Percentiles rank a stretch among this genome's conserved stretches.
These are phyloP conservation scores for Eristalis arbustorum DNA, from an alignment of 2,888 invertebrate genomes.

Conservation along the genomic window DNA sequence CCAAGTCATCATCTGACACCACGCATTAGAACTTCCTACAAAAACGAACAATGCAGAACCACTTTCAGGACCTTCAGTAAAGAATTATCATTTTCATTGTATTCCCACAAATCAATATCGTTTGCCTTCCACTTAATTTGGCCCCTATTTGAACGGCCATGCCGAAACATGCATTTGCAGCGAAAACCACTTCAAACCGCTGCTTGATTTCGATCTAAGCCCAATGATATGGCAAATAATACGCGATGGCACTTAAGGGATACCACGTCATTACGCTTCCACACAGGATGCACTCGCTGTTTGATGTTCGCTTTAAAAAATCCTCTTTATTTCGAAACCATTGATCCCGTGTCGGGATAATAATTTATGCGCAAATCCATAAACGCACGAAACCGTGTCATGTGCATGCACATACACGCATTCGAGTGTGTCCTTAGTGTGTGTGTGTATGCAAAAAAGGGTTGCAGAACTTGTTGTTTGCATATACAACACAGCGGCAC, in stretches of 20 bases:
- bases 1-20: no score
- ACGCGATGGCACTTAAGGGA: conserved; percentile 44
- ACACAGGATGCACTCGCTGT: conserved; percentile 23
- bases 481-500: conserved; percentile 20
- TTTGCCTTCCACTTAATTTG: neutral
- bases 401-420: neutral
- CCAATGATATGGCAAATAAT: conserved; percentile 38
- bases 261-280: conserved; percentile 40
- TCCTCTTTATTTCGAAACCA: conserved; percentile 15
- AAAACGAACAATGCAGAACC: no score
- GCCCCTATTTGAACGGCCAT: neutral
- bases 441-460: conserved; percentile 20
- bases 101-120: neutral
- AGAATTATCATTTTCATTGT: neutral
- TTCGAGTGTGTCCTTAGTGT: neutral
- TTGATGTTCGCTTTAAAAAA: conserved; percentile 29
- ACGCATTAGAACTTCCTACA: no score
- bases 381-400: conserved; percentile 61
- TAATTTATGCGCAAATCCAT: conserved; percentile 67
- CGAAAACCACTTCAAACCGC: conserved; percentile 21
- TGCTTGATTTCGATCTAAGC: conserved; percentile 45
- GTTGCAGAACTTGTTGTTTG: conserved; percentile 60
- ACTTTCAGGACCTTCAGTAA: no score
- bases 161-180: neutral
- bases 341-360: conserved; percentile 58